Evolutionary conservation across 53 echinoderm and acorn worm genomes (phyloP).

Genomic region (Temnopleurus reevesii): DNA sequence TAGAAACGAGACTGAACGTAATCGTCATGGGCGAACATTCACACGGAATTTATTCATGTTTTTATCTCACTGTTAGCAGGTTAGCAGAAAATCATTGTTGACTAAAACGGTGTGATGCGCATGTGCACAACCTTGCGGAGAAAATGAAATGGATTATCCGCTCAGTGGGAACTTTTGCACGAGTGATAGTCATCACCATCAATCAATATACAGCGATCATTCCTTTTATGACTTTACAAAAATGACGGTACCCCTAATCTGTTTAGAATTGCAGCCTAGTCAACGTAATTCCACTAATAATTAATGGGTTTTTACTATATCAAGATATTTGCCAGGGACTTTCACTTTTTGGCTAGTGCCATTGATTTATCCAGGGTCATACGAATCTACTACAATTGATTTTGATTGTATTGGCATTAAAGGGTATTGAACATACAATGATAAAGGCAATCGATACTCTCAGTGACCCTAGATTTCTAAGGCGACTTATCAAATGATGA

Average conservation of each 20-base stretch:
- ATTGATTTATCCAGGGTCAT: no score
- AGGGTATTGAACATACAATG: no score
- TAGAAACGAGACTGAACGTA: background rate
- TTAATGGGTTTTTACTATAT: background rate
- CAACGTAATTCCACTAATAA: background rate
- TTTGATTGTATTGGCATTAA: no score
- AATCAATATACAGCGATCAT: background rate
- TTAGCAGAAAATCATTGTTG: background rate
- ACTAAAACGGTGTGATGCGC: background rate
- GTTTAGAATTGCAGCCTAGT: background rate
- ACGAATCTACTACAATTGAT: no score
- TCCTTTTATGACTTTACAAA: background rate
- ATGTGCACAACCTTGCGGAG: background rate
- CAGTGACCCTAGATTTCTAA: no score
- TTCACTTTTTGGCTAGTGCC: no score
- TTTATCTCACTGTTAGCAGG: no score
- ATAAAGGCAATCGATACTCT: no score
- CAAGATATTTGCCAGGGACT: background rate
- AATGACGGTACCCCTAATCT: background rate
- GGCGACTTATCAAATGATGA: no score
- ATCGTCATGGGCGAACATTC: background rate
- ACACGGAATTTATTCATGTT: background rate
- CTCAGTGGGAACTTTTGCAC: background rate
- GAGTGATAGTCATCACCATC: background rate
- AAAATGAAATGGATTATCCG: background rate